Percentiles rank a stretch among this genome's conserved stretches.
phyloP scores from a whole-genome alignment of 1,140 invertebrate genomes.

The Eueides isabella region DNA sequence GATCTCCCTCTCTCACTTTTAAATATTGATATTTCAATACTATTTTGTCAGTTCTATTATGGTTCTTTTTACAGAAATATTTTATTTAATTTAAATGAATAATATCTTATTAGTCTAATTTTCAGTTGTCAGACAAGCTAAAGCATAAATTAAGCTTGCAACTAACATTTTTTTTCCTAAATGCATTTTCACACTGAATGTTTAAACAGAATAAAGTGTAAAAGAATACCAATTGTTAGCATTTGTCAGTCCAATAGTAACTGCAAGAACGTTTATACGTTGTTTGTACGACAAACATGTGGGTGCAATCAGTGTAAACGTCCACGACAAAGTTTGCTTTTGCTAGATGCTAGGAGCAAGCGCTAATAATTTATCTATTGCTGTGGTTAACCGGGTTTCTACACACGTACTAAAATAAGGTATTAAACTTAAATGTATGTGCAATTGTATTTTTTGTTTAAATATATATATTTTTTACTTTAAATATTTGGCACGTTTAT shows the following conservation, averaged over 20 bases:
- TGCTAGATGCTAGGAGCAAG: background rate
- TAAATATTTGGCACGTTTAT: no score
- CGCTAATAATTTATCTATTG: constrained; percentile 5
- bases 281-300: constrained; percentile 22
- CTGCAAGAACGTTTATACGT: constrained; percentile 20
- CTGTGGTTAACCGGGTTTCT: background rate
- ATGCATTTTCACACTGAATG: background rate
- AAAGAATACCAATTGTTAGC: constrained; percentile 1
- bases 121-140: no score
- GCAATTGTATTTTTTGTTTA: background rate
- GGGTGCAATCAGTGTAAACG: constrained; percentile 20
- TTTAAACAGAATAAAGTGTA: constrained; percentile 1
- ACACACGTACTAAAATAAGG: background rate
- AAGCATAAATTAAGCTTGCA: no score
- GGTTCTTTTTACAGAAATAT: no score
- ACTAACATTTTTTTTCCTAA: background rate
- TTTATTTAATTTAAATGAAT: no score
- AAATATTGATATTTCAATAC: no score
- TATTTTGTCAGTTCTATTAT: no score
- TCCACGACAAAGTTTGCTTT: constrained; percentile 10
- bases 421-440: background rate
- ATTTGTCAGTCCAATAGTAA: constrained; percentile 18
- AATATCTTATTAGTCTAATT: no score
- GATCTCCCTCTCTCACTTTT: no score
- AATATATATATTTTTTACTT: background rate